Evolutionary conservation across 2,113 vertebrate species (phyloP).

Genomic region (Aegotheles bennettii): DNA sequence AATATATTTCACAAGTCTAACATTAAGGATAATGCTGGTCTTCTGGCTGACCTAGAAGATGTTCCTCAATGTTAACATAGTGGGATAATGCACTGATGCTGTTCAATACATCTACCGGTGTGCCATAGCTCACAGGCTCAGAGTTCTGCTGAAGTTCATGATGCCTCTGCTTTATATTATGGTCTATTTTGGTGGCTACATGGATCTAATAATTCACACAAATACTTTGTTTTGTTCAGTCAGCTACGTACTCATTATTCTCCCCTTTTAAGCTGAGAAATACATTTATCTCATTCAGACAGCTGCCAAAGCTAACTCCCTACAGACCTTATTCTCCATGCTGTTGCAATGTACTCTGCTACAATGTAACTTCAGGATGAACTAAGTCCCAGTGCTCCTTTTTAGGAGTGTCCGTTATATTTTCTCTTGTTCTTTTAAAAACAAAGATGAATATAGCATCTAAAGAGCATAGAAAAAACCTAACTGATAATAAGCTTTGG

Average conservation of each 20-base stretch:
- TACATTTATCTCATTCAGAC: background rate
- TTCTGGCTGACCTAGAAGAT: background rate
- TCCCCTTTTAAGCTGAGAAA: background rate
- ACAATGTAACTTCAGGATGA: background rate
- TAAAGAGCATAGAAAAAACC: background rate
- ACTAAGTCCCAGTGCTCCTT: background rate
- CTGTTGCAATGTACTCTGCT: background rate
- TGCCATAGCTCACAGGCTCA: background rate
- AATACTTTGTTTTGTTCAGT: background rate
- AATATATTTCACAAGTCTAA: background rate
- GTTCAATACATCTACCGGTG: background rate
- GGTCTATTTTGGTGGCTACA: background rate
- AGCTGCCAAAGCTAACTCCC: background rate
- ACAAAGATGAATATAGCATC: background rate
- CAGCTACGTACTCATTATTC: background rate
- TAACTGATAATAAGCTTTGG: background rate
- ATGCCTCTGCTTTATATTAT: background rate
- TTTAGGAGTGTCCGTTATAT: background rate
- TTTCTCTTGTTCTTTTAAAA: background rate
- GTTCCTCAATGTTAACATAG: background rate
- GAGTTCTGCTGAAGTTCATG: background rate
- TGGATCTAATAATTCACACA: background rate
- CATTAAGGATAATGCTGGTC: background rate
- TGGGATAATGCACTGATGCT: accelerated
- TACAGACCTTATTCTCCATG: background rate